Percentiles rank a stretch among this genome's conserved stretches.
phyloP scores from a whole-genome alignment of 64 coral and sea anemone genomes.

The Actinia tenebrosa region DNA sequence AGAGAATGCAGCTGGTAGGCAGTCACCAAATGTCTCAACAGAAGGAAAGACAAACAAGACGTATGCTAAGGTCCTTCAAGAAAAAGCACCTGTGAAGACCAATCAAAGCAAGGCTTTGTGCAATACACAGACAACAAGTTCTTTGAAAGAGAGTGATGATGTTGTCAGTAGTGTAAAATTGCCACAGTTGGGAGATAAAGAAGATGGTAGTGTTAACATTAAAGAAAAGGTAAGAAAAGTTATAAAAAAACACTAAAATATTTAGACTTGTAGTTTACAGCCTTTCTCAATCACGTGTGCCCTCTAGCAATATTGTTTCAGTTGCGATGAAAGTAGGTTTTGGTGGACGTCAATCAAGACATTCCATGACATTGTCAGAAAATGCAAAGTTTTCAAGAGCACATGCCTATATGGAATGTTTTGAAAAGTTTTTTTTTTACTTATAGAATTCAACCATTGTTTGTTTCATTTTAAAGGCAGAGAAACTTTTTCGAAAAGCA shows the following conservation, averaged over 20 bases:
- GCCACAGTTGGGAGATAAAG: neutral
- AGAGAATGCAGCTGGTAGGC: conserved; percentile 13
- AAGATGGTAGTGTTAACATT: neutral
- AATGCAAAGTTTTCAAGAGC: too few relatives aligned
- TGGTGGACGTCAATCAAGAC: too few relatives aligned
- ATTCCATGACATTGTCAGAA: too few relatives aligned
- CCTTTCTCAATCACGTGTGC: too few relatives aligned
- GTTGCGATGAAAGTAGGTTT: too few relatives aligned
- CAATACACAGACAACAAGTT: neutral
- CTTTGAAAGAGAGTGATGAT: conserved; percentile 16
- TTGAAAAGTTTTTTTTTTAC: too few relatives aligned
- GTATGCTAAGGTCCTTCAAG: neutral
- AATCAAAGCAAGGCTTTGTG: neutral
- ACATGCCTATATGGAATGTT: too few relatives aligned
- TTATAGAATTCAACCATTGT: neutral
- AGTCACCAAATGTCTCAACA: conserved; percentile 26
- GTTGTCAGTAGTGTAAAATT: neutral
- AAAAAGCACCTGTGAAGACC: neutral
- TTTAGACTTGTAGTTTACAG: too few relatives aligned
- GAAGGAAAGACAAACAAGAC: neutral
- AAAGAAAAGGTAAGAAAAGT: neutral
- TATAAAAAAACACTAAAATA: too few relatives aligned
- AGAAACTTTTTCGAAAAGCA: conserved; percentile 59
- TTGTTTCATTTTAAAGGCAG: conserved; percentile 52
- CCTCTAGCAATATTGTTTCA: too few relatives aligned